Conservation (phyloP, 1,140 invertebrate genomes). For the Leguminivora glycinivorella region DNA sequence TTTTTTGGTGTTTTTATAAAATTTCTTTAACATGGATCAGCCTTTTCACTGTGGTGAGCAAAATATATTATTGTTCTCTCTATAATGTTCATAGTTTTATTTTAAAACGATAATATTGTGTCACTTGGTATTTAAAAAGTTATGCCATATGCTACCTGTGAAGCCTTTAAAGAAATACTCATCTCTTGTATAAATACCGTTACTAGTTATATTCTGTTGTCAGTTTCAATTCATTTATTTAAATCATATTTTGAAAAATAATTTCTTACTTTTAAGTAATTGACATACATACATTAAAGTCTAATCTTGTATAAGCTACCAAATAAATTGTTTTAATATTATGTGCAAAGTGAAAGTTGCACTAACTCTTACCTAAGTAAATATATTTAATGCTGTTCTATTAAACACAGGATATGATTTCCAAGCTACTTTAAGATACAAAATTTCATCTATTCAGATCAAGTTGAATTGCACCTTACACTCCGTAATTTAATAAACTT, state of each 20-base stretch:
- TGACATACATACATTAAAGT: too few species aligned
- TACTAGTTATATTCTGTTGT: not conserved
- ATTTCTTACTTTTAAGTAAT: too few species aligned
- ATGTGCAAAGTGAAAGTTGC: not conserved
- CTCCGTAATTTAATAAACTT: too few species aligned
- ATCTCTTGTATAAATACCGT: not conserved
- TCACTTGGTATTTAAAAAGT: not conserved
- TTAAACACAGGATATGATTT: too few species aligned
- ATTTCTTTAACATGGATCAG: conserved; percentile 49
- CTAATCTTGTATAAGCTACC: not conserved
- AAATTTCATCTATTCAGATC: too few species aligned
- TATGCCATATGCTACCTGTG: conserved; percentile 11
- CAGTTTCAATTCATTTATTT: not conserved
- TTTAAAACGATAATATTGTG: not conserved
- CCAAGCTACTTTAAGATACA: too few species aligned
- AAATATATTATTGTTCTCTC: not conserved
- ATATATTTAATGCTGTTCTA: too few species aligned
- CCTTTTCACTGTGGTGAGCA: conserved; percentile 64
- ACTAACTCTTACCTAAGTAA: not conserved
- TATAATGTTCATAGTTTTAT: not conserved
- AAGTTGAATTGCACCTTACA: too few species aligned
- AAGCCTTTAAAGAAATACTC: not conserved
- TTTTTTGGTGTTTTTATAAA: conserved; percentile 40
- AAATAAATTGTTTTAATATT: not conserved
- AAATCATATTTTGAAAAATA: not conserved